phyloP scores from a whole-genome alignment of 1,140 invertebrate species.

The Pristionchus pacificus region DNA sequence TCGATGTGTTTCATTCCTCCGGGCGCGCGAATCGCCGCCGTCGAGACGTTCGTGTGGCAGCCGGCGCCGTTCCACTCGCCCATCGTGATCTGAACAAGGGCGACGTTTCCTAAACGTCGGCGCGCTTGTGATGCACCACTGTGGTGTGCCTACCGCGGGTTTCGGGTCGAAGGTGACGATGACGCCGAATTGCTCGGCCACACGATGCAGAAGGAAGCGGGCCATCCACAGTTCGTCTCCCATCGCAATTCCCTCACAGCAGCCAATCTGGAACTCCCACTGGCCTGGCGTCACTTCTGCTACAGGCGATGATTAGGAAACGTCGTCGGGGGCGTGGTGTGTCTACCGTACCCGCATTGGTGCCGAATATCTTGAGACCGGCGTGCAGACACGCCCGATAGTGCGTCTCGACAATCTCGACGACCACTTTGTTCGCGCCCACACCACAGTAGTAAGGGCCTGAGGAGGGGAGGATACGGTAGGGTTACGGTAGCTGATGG shows the following conservation, averaged over 20 bases:
- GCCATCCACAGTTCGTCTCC: constrained; percentile 88
- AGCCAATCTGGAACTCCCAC: constrained; percentile 61
- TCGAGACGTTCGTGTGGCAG: constrained; percentile 80
- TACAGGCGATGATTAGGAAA: not conserved
- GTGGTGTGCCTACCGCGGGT: constrained; percentile 65
- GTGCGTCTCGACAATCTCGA: constrained; percentile 84
- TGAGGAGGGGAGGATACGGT: not conserved
- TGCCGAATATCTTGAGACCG: constrained; percentile 78
- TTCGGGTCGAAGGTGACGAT: constrained; percentile 83
- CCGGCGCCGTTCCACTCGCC: constrained; percentile 83
- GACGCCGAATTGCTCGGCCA: constrained; percentile 86
- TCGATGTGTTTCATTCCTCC: constrained; percentile 59
- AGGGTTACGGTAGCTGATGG: too few relatives aligned
- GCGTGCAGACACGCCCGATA: constrained; percentile 72
- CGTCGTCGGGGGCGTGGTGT: not conserved
- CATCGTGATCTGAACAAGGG: not conserved
- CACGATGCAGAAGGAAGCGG: constrained; percentile 73
- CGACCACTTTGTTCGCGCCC: constrained; percentile 83
- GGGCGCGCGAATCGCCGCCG: constrained; percentile 75
- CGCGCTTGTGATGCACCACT: constrained; percentile 84
- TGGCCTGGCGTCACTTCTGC: constrained; percentile 9
- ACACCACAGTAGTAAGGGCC: constrained; percentile 88
- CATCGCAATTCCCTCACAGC: constrained; percentile 74
- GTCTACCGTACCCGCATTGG: constrained; percentile 71
- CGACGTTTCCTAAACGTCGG: not conserved